Conservation (phyloP, 2,113 vertebrate genomes). For the Prunella himalayana region DNA sequence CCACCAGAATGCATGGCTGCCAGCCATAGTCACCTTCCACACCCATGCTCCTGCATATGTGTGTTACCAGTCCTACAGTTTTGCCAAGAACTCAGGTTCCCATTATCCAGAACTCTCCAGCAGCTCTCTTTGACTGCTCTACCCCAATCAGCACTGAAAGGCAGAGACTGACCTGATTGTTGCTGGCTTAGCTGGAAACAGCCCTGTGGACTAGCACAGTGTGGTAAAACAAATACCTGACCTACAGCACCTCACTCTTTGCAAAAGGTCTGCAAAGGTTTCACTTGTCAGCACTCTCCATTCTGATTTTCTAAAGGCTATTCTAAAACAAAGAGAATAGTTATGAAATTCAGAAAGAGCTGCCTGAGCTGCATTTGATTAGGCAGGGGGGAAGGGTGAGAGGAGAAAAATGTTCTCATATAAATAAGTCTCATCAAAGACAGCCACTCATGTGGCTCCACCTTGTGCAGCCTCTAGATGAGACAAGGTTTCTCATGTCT, state of each 20-base stretch:
- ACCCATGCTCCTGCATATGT: background rate
- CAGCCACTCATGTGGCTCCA: background rate
- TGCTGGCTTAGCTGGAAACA: background rate
- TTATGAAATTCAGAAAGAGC: background rate
- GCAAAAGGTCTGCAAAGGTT: background rate
- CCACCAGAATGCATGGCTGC: background rate
- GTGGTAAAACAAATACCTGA: background rate
- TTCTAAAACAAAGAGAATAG: background rate
- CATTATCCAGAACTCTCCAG: background rate
- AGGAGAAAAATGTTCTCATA: background rate
- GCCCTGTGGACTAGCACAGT: background rate
- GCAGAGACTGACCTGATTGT: background rate
- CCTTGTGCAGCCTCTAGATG: background rate
- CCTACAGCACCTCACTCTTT: background rate
- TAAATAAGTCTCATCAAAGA: background rate
- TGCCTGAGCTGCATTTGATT: background rate
- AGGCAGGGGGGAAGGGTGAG: accelerated
- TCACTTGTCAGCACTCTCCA: background rate
- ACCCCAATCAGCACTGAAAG: background rate
- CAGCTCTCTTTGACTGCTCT: background rate
- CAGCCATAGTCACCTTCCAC: background rate
- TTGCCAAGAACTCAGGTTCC: background rate
- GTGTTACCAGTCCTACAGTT: background rate
- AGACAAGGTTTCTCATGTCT: background rate
- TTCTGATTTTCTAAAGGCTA: background rate